Base-by-base conservation (phyloP, 1,140 invertebrate species). In the Palaemon carinicauda region DNA sequence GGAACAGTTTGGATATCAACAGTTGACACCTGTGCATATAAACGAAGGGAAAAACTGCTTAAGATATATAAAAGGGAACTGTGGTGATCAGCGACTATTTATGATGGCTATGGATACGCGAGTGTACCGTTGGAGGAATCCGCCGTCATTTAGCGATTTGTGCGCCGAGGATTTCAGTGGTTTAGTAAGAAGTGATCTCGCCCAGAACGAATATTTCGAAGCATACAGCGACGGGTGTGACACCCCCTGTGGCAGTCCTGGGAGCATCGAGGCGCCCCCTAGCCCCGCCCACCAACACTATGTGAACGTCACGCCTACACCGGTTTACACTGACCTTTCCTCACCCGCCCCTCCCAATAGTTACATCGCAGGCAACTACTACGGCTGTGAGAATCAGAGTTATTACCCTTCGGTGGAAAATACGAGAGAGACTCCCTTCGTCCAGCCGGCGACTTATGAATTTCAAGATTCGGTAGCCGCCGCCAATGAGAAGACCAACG, bases 211-310 rank as follows among this genome's bases (percentile, higher is more conserved):
- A 9, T 83, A 83, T 52, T 21, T 83, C 71, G 82, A 83, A 17
- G 52, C 82, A 4, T 83, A 83, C 53, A 83, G 82, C 60, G 82
- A 83, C 73, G 74, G 73, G 19, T 83, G 82, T 27, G 82, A 83
- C 51, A 82, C 81, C 51, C 82, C 82, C 82, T 75, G 71, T 19
- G 51, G 51, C 53, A 83, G 82, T 53, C 82, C 82, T 9, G 82
- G 17, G 53, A 83, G 82, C 24, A 71, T 29, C 12, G 82, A 83
- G n/a, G 81, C 71, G 14, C 71, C 82, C 27, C 52, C 82, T 24
- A 83, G 82, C 54, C 82, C 82, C n/a, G 69, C 71, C 71, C 50
- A 74, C 10, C 71, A 56, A 17, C 82, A 75, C 29, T 77, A 60
- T 53, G n/a, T 73, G 29, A 71, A 83, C 52, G 41, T 15, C 52